Evolutionary conservation across 2,888 invertebrate genomes (phyloP).

Genomic region (Heliconius charithonia): DNA sequence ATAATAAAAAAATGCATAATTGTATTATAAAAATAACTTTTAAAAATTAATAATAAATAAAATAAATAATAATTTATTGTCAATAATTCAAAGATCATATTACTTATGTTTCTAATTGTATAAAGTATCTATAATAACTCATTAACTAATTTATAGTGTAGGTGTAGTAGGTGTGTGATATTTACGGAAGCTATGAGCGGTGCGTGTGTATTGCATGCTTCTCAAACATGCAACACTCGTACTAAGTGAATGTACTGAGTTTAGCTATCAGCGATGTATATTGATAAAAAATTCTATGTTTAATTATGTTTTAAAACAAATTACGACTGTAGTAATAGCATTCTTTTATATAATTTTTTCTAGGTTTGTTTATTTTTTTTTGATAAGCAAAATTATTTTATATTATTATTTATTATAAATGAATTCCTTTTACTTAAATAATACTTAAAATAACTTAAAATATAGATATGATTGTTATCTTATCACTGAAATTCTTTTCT

Average conservation of each 20-base stretch:
- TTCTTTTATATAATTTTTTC: neutral
- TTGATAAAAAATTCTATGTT: constrained; percentile 1
- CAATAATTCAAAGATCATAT: constrained; percentile 2
- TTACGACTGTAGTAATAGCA: neutral
- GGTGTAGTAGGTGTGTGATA: constrained; percentile 51
- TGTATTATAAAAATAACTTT: neutral
- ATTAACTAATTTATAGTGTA: constrained; percentile 39
- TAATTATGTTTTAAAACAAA: neutral
- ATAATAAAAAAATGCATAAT: too few relatives aligned
- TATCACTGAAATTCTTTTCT: neutral
- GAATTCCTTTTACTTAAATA: neutral
- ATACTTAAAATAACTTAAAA: neutral
- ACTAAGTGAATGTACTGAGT: constrained; percentile 48
- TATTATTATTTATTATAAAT: neutral
- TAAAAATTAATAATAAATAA: neutral
- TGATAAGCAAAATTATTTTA: neutral
- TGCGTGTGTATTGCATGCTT: constrained; percentile 53
- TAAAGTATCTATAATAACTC: constrained; percentile 14
- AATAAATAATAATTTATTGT: constrained; percentile 3
- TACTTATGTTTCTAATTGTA: constrained; percentile 21
- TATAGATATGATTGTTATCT: neutral
- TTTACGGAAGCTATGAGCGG: constrained; percentile 52
- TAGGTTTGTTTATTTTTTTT: neutral
- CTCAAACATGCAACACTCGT: constrained; percentile 50
- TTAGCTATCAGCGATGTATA: constrained; percentile 3